Base-by-base conservation (phyloP, 2,888 invertebrate species). In the Miltochrista miniata region DNA sequence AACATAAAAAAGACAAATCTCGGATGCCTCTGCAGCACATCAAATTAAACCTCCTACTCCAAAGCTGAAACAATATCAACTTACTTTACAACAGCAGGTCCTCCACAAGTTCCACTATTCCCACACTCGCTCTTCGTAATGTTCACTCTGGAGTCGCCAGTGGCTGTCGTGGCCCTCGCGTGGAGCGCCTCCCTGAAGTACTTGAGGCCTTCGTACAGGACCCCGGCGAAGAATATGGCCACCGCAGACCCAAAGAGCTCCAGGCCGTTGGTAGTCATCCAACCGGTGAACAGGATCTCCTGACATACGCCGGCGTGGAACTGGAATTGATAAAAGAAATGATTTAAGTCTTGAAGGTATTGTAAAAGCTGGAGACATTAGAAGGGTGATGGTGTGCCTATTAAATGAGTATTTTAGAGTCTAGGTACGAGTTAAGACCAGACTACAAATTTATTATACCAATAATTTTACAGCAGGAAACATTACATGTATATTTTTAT, bases 151-250 rank as follows among this genome's bases (percentile, higher is more conserved):
- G 90, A 90, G 72, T 90, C 87, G 0, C 81, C 83, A 0, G 80
- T 74, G 10, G 76, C 61, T 1, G 78, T 54, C 11, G 80, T 72
- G 31, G 82, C 82, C 1, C 81, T 61, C 5, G 82, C 68, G 65
- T 90, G 88, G 11, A 91, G 74, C 7, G 86, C 86, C 66, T 93
- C 93, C 0, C 94, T 81, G 73, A 91, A 95, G 89, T 97, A 98
- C 90, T 99, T 99, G 2, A 99, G 93, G 0, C 97, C 98, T 88
- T 99, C 99, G 81, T 99, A 99, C n/a, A 98, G 90, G 18, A 98
- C 94, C 0, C 97, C 96, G 77, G 98, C 94, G 44, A 97, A 93
- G 85, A 98, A 96, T 67, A 99, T 96, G 41, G 96, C 96, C 48
- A 98, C 90, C 79, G 97, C 96, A 0, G 99, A 98, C 0, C 96